Evolutionary conservation across 2,797 vertebrate genomes (phyloP), one percentile per base, ranked within the genome.

Genomic region (Aselliscus stoliczkanus): DNA sequence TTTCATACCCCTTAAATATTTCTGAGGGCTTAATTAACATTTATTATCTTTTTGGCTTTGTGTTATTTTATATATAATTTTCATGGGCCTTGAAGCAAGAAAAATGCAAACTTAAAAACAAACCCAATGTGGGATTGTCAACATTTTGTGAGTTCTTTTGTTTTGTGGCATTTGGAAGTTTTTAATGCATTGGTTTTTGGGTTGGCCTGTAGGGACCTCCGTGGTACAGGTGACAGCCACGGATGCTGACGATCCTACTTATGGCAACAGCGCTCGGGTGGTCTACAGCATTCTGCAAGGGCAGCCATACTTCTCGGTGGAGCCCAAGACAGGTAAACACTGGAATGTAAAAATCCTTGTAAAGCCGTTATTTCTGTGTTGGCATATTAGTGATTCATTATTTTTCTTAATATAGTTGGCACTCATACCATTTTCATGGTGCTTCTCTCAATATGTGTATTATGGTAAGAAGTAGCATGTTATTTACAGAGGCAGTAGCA

Each of bases 241-340:
- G 0, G 99, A 99, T 97, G 99, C 99, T 3, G 99, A 99, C 94
- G 99, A 99, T 96, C 99, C 99, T 23, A 99, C 99, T 0, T 99
- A 99, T 0, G 99, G 99, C 89, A 99, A 99, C 98, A 99, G 99
- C 0, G 99, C 99, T 96, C 98, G 99, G 86, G 99, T 99, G 90
- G 98, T 99, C 75, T 99, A 99, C 98, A 99, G 99, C 97, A 99
- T 99, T 98, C 97, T 99, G 34, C 99, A 99, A 67, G 99, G 99
- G 65, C 99, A 99, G 96, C 99, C 99, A 0, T 99, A 99, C 96
- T 99, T 99, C 98, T 99, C 99, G 0, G 99, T 99, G 98, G 99
- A 99, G 95, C 99, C 99, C 65, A 99, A 99, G 98, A 99, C 99
- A 98, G 99, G 99, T 99, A 98, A 96, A 29, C 31, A 31, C 0